phyloP scores from a whole-genome alignment of 2,888 invertebrate genomes.

The Amphipoea oculea region DNA sequence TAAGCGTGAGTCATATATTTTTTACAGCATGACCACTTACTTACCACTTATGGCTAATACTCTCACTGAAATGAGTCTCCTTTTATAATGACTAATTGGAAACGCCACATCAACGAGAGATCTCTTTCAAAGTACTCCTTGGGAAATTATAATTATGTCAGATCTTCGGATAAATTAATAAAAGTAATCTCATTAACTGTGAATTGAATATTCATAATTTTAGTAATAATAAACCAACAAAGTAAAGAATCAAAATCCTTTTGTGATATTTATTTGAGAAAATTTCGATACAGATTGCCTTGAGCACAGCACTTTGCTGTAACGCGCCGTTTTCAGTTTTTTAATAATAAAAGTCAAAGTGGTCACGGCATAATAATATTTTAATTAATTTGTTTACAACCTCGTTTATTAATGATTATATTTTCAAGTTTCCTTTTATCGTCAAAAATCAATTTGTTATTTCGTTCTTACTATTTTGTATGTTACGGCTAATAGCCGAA shows the following conservation, averaged over 20 bases:
- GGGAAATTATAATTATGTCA: conserved; percentile 12
- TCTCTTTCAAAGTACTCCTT: neutral
- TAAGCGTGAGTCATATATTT: neutral
- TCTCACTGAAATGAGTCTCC: conserved; percentile 1
- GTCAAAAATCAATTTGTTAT: neutral
- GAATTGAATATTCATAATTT: conserved; percentile 8
- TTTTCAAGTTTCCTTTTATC: neutral
- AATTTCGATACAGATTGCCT: conserved; percentile 15
- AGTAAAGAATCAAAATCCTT: neutral
- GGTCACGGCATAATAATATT: neutral
- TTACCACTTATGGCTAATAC: neutral
- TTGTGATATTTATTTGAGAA: neutral
- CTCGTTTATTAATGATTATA: neutral
- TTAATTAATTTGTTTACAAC: neutral
- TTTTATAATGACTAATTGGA: too few species aligned
- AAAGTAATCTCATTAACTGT: conserved; percentile 3
- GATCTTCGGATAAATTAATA: conserved; percentile 15
- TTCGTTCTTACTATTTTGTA: neutral
- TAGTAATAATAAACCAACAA: neutral
- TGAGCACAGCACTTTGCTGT: conserved; percentile 9
- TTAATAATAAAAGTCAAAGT: neutral
- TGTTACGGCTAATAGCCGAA: too few species aligned
- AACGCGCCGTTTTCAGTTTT: neutral
- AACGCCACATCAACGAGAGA: too few species aligned
- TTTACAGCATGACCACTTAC: neutral